These are phyloP conservation scores for Scatophagus argus DNA, from an alignment of 2,113 vertebrate genomes.

Conservation along the genomic window DNA sequence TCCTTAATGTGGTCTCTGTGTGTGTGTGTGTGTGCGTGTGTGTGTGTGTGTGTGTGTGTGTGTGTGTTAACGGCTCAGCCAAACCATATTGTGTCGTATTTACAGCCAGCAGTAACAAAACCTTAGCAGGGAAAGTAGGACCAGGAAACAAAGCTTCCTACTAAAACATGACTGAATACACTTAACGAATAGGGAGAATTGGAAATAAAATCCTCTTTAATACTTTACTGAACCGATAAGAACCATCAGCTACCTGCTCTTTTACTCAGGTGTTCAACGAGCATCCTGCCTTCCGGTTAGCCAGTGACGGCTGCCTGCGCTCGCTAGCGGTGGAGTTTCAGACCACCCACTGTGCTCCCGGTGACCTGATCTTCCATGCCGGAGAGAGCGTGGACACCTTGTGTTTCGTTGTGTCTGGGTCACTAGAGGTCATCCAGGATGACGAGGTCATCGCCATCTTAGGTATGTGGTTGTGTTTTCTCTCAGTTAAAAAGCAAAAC, in stretches of 20 bases:
- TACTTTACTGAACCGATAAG: neutral
- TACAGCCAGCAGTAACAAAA: no score
- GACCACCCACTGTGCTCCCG: conserved; percentile 95
- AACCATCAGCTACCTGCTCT: neutral
- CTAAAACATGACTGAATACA: no score
- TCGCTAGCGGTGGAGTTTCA: conserved; percentile 97
- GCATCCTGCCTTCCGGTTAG: conserved; percentile 95
- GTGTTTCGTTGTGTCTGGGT: conserved; percentile 97
- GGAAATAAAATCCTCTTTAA: no score
- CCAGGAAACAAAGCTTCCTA: no score
- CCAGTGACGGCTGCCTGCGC: conserved; percentile 95
- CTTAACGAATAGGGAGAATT: no score
- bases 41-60: no score
- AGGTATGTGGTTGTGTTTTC: conserved; percentile 87
- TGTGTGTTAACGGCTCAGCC: no score
- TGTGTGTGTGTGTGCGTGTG: no score
- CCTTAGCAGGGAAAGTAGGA: no score
- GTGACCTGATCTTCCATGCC: conserved; percentile 96
- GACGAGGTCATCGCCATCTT: conserved; percentile 98
- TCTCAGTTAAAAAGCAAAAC: no score
- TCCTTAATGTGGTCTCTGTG: no score
- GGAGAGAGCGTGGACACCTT: conserved; percentile 96
- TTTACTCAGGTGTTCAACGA: conserved; percentile 89
- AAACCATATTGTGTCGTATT: no score
- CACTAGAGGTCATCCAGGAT: conserved; percentile 98